Evolutionary conservation across 2,113 vertebrate genomes (phyloP).

Genomic region (Cepphus grylle): DNA sequence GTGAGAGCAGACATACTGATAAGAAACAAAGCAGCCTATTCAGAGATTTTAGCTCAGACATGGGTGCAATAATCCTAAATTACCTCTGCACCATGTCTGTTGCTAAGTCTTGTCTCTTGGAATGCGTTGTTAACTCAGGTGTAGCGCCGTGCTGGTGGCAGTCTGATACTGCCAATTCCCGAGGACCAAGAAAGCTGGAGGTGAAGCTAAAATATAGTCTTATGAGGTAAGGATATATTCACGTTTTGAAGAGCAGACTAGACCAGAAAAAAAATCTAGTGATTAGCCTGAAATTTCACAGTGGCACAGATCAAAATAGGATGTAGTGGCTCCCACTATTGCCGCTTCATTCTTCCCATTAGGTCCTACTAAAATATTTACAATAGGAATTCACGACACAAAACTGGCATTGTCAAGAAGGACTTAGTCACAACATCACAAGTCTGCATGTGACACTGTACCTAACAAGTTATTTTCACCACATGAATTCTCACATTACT

Average conservation of each 20-base stretch:
- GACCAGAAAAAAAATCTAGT: neutral
- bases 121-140: fast-evolving
- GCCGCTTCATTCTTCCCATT: neutral
- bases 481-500: constrained; percentile 4
- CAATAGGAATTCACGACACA: neutral
- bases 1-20: neutral
- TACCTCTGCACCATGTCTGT: neutral
- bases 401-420: neutral
- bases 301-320: neutral
- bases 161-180: no score
- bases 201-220: neutral
- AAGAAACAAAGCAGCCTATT: neutral
- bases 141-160: neutral
- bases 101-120: neutral
- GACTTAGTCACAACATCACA: neutral
- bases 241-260: neutral
- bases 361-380: neutral
- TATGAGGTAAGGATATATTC: neutral
- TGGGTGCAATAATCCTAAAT: neutral
- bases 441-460: neutral
- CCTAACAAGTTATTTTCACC: neutral
- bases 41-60: neutral
- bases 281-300: neutral
- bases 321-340: neutral
- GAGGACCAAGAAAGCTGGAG: neutral